Conservation (phyloP, 2,113 vertebrate species). For the Anseranas semipalmata region DNA sequence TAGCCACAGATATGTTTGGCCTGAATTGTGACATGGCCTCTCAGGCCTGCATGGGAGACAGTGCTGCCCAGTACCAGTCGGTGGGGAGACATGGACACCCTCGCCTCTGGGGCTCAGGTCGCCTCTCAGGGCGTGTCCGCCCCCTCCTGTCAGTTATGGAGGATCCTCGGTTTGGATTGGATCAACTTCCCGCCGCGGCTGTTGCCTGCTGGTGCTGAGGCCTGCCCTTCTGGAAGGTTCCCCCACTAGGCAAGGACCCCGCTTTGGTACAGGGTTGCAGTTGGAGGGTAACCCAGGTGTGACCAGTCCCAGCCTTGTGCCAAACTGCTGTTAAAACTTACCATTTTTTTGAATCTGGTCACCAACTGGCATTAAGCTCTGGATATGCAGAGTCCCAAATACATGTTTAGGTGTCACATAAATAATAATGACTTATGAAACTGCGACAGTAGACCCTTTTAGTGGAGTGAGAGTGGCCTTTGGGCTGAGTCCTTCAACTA, state of each 20-base stretch:
- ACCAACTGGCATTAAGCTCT: neutral
- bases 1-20: neutral
- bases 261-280: neutral
- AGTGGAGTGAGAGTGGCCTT: neutral
- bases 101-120: neutral
- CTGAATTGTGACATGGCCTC: neutral
- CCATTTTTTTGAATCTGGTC: neutral
- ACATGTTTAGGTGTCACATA: neutral
- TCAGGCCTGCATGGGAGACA: neutral
- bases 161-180: neutral
- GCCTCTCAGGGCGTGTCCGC: neutral
- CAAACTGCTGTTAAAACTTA: neutral
- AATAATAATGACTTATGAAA: neutral
- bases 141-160: neutral
- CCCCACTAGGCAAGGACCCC: neutral
- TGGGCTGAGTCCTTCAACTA: neutral
- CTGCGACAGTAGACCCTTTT: rapidly evolving
- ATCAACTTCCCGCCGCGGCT: neutral
- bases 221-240: neutral
- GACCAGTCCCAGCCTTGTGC: neutral
- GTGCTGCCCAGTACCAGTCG: rapidly evolving
- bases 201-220: neutral
- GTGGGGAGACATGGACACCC: rapidly evolving
- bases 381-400: rapidly evolving
- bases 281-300: neutral